These are phyloP conservation scores for Trichacis sp. DNA, from an alignment of 2,888 invertebrate genomes.

Conservation along the genomic window DNA sequence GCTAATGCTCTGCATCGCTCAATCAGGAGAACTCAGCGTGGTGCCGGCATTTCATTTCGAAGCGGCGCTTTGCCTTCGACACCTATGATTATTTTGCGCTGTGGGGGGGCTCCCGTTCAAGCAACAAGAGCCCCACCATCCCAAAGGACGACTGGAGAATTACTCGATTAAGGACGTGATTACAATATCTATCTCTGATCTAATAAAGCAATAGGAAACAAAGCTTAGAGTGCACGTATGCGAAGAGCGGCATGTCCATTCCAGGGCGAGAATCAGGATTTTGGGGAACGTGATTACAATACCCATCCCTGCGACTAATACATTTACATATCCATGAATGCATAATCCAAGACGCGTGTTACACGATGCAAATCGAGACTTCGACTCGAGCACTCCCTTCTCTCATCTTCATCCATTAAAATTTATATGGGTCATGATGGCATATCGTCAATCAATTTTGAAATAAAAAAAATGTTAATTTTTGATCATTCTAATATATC, in stretches of 20 bases:
- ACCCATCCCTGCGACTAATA: conserved; percentile 55
- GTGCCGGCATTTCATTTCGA: conserved; percentile 14
- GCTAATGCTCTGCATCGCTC: conserved; percentile 25
- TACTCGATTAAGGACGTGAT: conserved; percentile 57
- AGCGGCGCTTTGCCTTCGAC: conserved; percentile 26
- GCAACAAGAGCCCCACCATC: conserved; percentile 20
- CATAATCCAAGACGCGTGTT: conserved; percentile 43
- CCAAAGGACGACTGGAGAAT: conserved; percentile 42
- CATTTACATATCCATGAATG: conserved; percentile 47
- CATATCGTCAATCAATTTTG: too few relatives aligned
- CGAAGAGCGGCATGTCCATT: conserved; percentile 39
- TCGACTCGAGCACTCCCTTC: conserved; percentile 50
- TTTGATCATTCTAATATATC: too few relatives aligned
- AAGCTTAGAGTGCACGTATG: conserved; percentile 26
- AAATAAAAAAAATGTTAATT: too few relatives aligned
- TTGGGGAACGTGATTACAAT: conserved; percentile 61
- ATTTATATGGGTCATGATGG: too few relatives aligned
- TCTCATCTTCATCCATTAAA: too few relatives aligned
- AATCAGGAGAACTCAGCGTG: conserved; percentile 44
- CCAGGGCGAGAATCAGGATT: conserved; percentile 45
- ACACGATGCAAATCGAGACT: conserved; percentile 46
- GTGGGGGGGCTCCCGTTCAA: conserved; percentile 30
- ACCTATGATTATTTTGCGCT: conserved; percentile 24
- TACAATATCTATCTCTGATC: conserved; percentile 58
- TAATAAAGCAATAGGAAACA: conserved; percentile 51